Conservation (phyloP, 2,113 vertebrate genomes). For the Corydoras maculifer region DNA sequence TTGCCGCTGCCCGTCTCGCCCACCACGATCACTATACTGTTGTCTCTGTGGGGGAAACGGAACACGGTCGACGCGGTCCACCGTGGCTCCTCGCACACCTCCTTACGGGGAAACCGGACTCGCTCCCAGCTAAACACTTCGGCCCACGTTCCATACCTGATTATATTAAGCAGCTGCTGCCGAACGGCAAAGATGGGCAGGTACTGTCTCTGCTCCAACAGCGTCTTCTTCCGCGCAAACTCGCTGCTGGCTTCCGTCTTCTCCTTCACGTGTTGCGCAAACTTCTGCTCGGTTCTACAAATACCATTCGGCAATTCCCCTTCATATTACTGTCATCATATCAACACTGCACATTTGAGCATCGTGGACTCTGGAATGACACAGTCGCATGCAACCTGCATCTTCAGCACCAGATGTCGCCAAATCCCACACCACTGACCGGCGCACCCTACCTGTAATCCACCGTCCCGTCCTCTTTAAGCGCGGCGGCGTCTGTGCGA, state of each 20-base stretch:
- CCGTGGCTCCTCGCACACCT: too few species aligned
- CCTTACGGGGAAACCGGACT: too few species aligned
- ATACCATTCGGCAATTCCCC: too few species aligned
- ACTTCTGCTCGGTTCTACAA: conserved; percentile 89
- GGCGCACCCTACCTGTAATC: conserved; percentile 79
- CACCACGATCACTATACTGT: conserved; percentile 97
- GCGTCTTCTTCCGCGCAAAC: conserved; percentile 90
- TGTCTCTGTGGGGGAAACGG: conserved; percentile 70
- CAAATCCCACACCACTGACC: background rate
- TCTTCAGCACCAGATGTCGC: background rate
- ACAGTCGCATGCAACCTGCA: too few species aligned
- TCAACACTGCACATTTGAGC: too few species aligned
- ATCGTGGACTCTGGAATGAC: too few species aligned
- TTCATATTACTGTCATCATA: too few species aligned
- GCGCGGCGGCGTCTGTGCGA: conserved; percentile 55
- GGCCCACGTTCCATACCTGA: conserved; percentile 66
- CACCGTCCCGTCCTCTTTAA: conserved; percentile 88
- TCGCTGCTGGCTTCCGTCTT: conserved; percentile 91
- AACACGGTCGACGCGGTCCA: too few species aligned
- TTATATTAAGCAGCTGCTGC: conserved; percentile 91
- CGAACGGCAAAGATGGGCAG: conserved; percentile 94
- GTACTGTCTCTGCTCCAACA: conserved; percentile 93
- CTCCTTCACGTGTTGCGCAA: conserved; percentile 96
- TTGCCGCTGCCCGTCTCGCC: conserved; percentile 97
- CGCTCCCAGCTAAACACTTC: too few species aligned